These are phyloP conservation scores for Erythrocercus mccallii DNA, from an alignment of 2,113 vertebrate species.

Conservation along the genomic window DNA sequence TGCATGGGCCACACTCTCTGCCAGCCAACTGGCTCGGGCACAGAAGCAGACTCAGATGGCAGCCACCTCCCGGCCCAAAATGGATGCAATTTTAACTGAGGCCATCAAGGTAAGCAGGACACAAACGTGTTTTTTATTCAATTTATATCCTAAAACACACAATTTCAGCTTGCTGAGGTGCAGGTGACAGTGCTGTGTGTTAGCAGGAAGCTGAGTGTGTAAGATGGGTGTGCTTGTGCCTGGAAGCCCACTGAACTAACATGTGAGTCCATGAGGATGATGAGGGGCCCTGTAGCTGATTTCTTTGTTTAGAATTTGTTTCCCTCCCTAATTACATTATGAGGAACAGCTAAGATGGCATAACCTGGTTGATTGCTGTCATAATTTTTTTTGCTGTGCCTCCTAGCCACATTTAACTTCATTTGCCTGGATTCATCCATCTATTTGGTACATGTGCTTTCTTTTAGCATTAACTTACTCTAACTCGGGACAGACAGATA, in stretches of 20 bases:
- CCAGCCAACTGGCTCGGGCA: conserved; percentile 85
- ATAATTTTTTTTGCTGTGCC: neutral
- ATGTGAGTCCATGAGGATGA: neutral
- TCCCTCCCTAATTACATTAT: neutral
- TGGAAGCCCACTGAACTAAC: neutral
- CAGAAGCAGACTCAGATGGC: conserved; percentile 84
- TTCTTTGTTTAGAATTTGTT: neutral
- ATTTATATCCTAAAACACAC: neutral
- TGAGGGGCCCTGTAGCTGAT: neutral
- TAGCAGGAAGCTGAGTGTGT: neutral
- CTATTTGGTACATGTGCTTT: neutral
- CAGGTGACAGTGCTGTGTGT: neutral
- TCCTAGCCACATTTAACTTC: neutral
- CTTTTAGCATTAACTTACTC: neutral
- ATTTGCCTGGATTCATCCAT: neutral
- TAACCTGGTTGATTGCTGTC: neutral
- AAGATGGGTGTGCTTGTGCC: neutral
- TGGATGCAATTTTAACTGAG: conserved; percentile 92
- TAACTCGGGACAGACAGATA: neutral
- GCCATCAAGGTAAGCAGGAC: conserved; percentile 83
- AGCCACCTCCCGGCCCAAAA: conserved; percentile 86
- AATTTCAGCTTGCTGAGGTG: neutral
- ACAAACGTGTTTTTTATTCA: neutral
- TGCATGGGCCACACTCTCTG: conserved; percentile 89
- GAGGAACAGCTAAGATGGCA: neutral